Evolutionary conservation across 2,113 vertebrate genomes (phyloP).

Genomic region (Halcyon malimbica): DNA sequence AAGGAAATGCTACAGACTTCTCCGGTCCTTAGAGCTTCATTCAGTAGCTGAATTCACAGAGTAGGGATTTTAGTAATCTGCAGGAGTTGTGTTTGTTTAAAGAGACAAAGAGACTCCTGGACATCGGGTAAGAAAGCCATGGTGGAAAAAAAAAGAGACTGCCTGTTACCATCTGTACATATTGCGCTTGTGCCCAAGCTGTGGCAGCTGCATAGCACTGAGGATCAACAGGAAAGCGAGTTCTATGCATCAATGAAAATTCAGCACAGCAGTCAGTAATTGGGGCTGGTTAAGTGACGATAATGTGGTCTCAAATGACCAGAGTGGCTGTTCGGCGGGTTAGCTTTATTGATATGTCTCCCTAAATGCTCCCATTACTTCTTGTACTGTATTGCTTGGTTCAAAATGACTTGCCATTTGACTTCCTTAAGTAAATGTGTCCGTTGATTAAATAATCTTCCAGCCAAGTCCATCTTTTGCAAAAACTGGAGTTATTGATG

Average conservation of each 20-base stretch:
- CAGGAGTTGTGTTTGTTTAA: neutral
- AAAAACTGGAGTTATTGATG: neutral
- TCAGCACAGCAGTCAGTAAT: neutral
- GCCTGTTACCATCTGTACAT: neutral
- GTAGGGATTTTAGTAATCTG: neutral
- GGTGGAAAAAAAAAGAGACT: neutral
- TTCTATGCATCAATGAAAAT: neutral
- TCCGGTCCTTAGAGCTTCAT: neutral
- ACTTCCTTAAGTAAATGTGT: neutral
- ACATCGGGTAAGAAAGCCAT: neutral
- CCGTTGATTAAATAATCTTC: neutral
- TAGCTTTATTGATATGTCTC: neutral
- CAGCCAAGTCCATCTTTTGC: neutral
- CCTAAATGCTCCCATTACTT: neutral
- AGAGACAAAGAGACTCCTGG: neutral
- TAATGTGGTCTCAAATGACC: neutral
- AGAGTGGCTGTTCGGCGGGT: neutral
- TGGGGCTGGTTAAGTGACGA: neutral
- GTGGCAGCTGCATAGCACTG: neutral
- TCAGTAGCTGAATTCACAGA: neutral
- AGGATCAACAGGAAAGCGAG: neutral
- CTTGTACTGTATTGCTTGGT: neutral
- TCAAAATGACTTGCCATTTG: neutral
- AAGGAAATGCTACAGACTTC: neutral
- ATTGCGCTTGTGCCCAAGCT: neutral